Base-by-base conservation (phyloP, 2,113 vertebrate genomes). In the Labeo catla region DNA sequence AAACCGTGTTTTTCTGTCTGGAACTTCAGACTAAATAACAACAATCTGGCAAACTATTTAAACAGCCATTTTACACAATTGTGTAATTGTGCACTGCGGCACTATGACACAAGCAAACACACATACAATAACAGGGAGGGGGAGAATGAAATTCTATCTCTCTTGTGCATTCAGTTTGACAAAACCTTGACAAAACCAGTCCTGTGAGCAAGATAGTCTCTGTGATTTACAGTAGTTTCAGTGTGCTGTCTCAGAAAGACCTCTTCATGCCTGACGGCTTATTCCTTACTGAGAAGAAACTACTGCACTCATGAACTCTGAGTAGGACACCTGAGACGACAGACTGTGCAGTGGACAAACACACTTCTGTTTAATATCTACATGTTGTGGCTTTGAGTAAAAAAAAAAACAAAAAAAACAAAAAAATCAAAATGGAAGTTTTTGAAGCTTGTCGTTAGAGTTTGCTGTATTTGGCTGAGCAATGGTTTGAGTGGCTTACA, bases 81-180 rank as follows among this genome's bases (percentile, higher is more conserved):
- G 34, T 39, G 13, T 68, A 68, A 39, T 68, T 39, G 3, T 39
- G 16, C 9, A 39, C 65, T 16, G 15, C 7, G 11, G 7, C n/a
- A 50, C 43, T 23, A 6, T 23, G 61, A 86, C 28, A 52, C 57
- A 76, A 3, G 47, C 54, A 74, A 43, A 65, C 43, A 74, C 12
- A 28, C 65, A 47, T 50, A 81, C 52, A 63, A 52, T 19, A 19
- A 43, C 66, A 72, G 7, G 77, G 28, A 65, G 6, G 39, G 21
- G 19, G 16, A 13, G 4, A 84, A 19, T 65, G 72, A 77, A 86
- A 88, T 39, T 43, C 21, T 47, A 88, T 83, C 84, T 77, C 39
- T 54, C 9, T 66, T 73, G 50, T 68, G 43, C 63, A 45, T 65
- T 78, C 34, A 83, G 52, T 77, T 7, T 79, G 84, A 83, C 85